A percentile compares a stretch with the other conserved stretches of the same genome.
These are phyloP conservation scores for Ptychoptera albimana DNA, from an alignment of 2,888 invertebrate genomes.

Conservation along the genomic window DNA sequence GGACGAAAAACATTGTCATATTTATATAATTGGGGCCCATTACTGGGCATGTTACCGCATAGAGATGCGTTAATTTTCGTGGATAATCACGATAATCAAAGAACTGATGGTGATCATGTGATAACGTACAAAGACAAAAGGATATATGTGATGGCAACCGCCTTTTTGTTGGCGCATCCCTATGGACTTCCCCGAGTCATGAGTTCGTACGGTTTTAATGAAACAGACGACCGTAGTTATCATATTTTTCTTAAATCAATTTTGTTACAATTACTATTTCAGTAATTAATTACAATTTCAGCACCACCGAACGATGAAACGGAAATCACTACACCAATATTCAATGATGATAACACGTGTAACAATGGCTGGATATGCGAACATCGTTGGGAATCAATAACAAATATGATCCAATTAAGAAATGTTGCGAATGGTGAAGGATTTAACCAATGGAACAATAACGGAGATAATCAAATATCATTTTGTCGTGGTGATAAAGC, in stretches of 20 bases:
- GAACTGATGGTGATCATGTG: constrained; percentile 32
- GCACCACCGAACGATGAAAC: constrained; percentile 34
- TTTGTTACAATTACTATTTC: no score
- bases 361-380: constrained; percentile 60
- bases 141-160: constrained; percentile 32
- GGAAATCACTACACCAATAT: constrained; percentile 34
- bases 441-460: constrained; percentile 54
- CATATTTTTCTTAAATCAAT: no score
- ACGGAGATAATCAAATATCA: constrained; percentile 57
- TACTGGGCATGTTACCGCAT: constrained; percentile 32
- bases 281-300: no score
- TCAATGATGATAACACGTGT: constrained; percentile 45
- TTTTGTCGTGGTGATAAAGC: constrained; percentile 54
- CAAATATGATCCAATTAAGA: constrained; percentile 53
- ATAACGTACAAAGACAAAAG: constrained; percentile 25
- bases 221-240: constrained; percentile 12
- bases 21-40: constrained; percentile 28
- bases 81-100: constrained; percentile 72
- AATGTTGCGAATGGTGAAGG: constrained; percentile 41
- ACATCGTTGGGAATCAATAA: constrained; percentile 60
- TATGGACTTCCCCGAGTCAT: constrained; percentile 62
- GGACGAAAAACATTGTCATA: constrained; percentile 39
- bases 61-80: constrained; percentile 49
- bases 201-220: constrained; percentile 58
- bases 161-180: constrained; percentile 55